A percentile compares a stretch with the other conserved stretches of the same genome.
phyloP scores from a whole-genome alignment of 2,888 invertebrate species.

The Furcula furcula region DNA sequence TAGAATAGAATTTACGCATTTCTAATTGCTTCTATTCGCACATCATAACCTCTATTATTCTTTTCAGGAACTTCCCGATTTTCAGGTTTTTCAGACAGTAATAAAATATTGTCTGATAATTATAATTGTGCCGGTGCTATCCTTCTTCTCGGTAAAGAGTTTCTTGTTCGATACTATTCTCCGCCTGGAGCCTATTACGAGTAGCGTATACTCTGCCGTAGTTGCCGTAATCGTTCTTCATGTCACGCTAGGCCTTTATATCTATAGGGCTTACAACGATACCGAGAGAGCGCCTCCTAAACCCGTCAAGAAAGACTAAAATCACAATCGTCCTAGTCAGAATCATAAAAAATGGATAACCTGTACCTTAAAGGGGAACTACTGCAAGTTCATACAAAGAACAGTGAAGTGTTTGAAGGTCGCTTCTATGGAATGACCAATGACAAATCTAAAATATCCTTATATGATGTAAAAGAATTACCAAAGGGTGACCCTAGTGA shows the following conservation, averaged over 20 bases:
- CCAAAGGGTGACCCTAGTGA: conserved; percentile 54
- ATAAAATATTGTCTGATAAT: conserved; percentile 89
- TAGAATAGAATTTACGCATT: too few relatives aligned
- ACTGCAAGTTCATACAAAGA: conserved; percentile 70
- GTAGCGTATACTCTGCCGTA: conserved; percentile 90
- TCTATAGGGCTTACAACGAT: conserved; percentile 88
- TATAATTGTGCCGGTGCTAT: conserved; percentile 87
- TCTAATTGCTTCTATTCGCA: too few relatives aligned
- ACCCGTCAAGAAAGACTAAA: conserved; percentile 72
- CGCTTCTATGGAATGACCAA: conserved; percentile 68
- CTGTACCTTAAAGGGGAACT: conserved; percentile 74
- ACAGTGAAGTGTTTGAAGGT: conserved; percentile 67
- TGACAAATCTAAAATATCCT: conserved; percentile 70
- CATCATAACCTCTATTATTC: conserved; percentile 29
- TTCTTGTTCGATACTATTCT: conserved; percentile 86
- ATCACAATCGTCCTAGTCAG: conserved; percentile 9
- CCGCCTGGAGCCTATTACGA: conserved; percentile 77
- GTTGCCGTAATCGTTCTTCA: conserved; percentile 89
- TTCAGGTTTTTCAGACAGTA: conserved; percentile 88
- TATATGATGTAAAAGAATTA: conserved; percentile 66
- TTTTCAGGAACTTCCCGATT: conserved; percentile 84
- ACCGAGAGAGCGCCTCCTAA: conserved; percentile 62
- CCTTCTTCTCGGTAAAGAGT: conserved; percentile 87
- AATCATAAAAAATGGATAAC: conserved; percentile 62
- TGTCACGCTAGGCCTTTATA: conserved; percentile 88